phyloP scores from a whole-genome alignment of 2,888 invertebrate genomes.

The Seladonia tumulorum region DNA sequence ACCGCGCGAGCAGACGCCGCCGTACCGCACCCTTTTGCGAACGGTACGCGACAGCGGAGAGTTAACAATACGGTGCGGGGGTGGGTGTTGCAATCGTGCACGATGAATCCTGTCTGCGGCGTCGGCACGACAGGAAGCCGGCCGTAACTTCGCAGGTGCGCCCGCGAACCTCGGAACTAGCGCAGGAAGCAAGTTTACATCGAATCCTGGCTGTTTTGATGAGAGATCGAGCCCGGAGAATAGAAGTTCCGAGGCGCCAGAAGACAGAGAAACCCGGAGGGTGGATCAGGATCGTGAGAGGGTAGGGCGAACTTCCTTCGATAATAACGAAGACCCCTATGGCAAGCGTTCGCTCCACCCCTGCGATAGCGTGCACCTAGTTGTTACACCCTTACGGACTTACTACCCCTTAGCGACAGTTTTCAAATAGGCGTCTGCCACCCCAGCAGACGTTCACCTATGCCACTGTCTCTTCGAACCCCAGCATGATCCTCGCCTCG shows the following conservation, averaged over 20 bases:
- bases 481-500: conserved; percentile 48
- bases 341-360: conserved; percentile 67
- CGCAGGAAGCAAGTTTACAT: conserved; percentile 45
- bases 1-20: conserved; percentile 15
- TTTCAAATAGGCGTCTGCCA: conserved; percentile 73
- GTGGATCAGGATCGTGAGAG: conserved; percentile 71
- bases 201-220: conserved; percentile 64
- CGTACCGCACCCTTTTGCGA: conserved; percentile 6
- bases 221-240: conserved; percentile 44
- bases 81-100: conserved; percentile 61
- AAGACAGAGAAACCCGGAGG: conserved; percentile 42
- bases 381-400: conserved; percentile 78
- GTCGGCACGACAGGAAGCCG: conserved; percentile 67
- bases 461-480: conserved; percentile 57
- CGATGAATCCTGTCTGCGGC: conserved; percentile 72
- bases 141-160: conserved; percentile 65
- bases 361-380: conserved; percentile 65
- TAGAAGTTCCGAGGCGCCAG: conserved; percentile 32
- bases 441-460: conserved; percentile 67
- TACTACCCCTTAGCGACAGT: conserved; percentile 77
- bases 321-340: conserved; percentile 75
- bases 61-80: conserved; percentile 68
- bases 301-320: conserved; percentile 70
- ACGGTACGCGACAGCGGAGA: conserved; percentile 30
- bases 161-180: conserved; percentile 21